Evolutionary conservation across 2,888 invertebrate species (phyloP).

Genomic region (Pollenia griseotomentosa): DNA sequence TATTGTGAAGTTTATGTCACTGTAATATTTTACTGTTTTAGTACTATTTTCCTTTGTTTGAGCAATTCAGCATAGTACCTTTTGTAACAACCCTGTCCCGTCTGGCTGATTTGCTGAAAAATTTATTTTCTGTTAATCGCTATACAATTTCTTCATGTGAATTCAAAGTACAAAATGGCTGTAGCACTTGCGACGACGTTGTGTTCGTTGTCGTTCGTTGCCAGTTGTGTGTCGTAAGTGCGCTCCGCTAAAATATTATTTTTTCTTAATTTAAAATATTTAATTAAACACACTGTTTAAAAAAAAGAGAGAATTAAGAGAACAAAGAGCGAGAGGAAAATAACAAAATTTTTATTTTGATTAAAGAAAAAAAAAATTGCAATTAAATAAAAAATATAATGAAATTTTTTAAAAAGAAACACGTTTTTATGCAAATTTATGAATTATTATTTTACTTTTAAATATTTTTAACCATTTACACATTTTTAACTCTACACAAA

Average conservation of each 20-base stretch:
- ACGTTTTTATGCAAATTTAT: slow-evolving; percentile 67
- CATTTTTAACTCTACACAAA: slow-evolving; percentile 44
- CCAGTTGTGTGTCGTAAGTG: slow-evolving; percentile 77
- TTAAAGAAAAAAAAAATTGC: slow-evolving; percentile 59
- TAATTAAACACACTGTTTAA: slow-evolving; percentile 53
- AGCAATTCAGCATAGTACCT: slow-evolving; percentile 48
- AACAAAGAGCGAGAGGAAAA: slow-evolving; percentile 49
- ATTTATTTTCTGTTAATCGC: slow-evolving; percentile 50
- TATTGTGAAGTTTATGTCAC: not conserved
- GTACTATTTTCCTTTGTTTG: not conserved
- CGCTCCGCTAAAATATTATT: slow-evolving; percentile 74
- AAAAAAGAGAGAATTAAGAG: slow-evolving; percentile 45
- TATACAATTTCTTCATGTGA: slow-evolving; percentile 67
- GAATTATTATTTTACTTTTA: slow-evolving; percentile 47
- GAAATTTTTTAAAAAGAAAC: slow-evolving; percentile 63
- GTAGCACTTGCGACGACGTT: slow-evolving; percentile 76
- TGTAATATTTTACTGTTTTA: not conserved
- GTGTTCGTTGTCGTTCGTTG: slow-evolving; percentile 78
- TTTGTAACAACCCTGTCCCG: slow-evolving; percentile 49
- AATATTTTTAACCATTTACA: slow-evolving; percentile 43
- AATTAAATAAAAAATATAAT: slow-evolving; percentile 63
- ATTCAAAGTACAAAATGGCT: slow-evolving; percentile 78
- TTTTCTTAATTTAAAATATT: slow-evolving; percentile 66
- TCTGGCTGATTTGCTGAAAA: slow-evolving; percentile 68
- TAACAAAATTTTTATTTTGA: slow-evolving; percentile 51